Evolutionary conservation across 2,113 vertebrate genomes (phyloP), one percentile per base, ranked within the genome.

Genomic region (Lipotes vexillifer): DNA sequence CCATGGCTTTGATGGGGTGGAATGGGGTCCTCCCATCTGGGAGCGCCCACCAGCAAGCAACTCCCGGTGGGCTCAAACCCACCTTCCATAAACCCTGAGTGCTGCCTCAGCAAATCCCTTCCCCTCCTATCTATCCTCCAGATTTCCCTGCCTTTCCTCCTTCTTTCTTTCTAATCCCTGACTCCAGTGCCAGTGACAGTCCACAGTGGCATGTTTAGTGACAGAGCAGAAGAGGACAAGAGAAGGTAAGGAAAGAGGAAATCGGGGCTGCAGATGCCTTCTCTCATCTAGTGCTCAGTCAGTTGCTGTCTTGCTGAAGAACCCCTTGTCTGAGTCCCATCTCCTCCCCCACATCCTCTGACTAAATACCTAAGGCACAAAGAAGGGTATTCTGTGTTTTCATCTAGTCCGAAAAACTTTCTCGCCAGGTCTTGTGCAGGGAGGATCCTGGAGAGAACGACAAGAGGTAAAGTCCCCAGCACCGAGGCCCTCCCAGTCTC

Each of bases 81-180:
- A 46, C 11, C n/a, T 87, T 88, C 49, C 82, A 61, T 15, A 33
- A 2, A 36, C 7, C 14, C 25, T 38, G 21, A 38, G 31, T 33
- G n/a, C 13, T 69, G 11, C 52, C 49, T 96, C 74, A 63, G 6
- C 88, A 86, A 97, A 93, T 10, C 61, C 10, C 12, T 33, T 94
- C 21, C n/a, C 13, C 0, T 66, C 33, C 44, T 69, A 0, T 36
- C 49, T 75, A 23, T 23, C 14, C 2, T 33, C 38, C 8, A 13
- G 14, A 80, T 49, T 74, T 11, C 20, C 31, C n/a, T 72, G 49
- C 9, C 52, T 71, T 86, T 86, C 17, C 6, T 14, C n/a, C 14
- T 8, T 63, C 57, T 94, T 83, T 36, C 31, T 69, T 90, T 57
- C 77, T 68, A 71, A 92, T 78, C 14, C 12, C 29, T 83, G 36